Conservation (phyloP, 2,888 invertebrate genomes). For the Nephrotoma flavescens region DNA sequence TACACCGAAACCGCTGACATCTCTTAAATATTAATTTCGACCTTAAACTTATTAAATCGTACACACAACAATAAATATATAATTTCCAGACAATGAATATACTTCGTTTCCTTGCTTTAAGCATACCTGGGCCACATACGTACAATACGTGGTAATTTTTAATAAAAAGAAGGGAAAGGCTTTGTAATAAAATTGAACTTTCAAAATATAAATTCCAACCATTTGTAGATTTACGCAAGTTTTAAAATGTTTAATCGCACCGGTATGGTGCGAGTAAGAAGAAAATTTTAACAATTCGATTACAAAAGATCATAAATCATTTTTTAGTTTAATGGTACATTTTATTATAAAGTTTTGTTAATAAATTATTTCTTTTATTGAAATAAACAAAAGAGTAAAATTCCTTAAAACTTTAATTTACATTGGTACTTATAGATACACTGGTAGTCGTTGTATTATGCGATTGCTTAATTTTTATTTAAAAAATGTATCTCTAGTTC, state of each 20-base stretch:
- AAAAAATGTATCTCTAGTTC: too few relatives aligned
- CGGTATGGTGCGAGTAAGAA: background rate
- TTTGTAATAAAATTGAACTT: background rate
- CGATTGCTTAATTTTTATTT: too few relatives aligned
- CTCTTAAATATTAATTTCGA: background rate
- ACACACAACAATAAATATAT: background rate
- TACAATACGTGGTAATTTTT: background rate
- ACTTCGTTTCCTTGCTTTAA: background rate
- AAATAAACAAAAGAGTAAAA: background rate
- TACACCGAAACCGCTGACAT: background rate
- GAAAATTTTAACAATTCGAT: background rate
- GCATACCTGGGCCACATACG: background rate
- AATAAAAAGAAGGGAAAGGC: background rate
- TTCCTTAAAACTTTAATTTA: background rate
- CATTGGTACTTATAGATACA: background rate
- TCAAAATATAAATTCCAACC: background rate
- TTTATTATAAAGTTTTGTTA: background rate
- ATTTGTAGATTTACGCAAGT: background rate
- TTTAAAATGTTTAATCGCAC: background rate
- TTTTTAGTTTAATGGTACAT: background rate
- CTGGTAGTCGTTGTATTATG: background rate
- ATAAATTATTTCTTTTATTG: background rate
- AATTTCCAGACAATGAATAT: background rate
- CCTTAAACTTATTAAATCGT: background rate
- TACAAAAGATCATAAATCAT: background rate